phyloP scores from a whole-genome alignment of 2,797 vertebrate species.

The Microctenopoma steveboyesi region DNA sequence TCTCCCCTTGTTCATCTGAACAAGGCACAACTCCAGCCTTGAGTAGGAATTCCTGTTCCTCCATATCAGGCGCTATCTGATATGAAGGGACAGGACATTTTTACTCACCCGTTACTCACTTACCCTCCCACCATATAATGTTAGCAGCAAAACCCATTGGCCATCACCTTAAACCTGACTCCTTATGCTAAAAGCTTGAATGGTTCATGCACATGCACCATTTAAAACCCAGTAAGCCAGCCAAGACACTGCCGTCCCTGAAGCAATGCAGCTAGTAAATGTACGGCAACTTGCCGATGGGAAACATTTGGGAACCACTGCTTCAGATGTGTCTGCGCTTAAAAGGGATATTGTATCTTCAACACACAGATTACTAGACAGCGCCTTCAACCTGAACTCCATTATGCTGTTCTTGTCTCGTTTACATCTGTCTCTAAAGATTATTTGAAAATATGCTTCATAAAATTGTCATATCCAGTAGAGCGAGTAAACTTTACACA shows the following conservation, averaged over 20 bases:
- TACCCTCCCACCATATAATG: constrained; percentile 25
- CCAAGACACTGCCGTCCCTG: not conserved
- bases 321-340: constrained; percentile 2
- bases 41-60: constrained; percentile 61
- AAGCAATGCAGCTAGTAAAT: not conserved
- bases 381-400: constrained; percentile 1
- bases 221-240: constrained; percentile 4
- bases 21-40: constrained; percentile 48
- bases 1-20: constrained; percentile 30
- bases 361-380: constrained; percentile 6
- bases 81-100: too few relatives aligned
- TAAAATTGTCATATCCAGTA: not conserved
- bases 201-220: not conserved
- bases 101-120: not conserved
- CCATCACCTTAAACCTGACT: constrained; percentile 38
- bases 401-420: not conserved
- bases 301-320: not conserved
- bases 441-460: constrained; percentile 5
- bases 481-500: constrained; percentile 16
- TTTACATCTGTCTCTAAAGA: not conserved
- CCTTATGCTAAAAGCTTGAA: constrained; percentile 33
- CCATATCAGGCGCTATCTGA: constrained; percentile 21
- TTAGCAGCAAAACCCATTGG: constrained; percentile 44
- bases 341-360: not conserved
- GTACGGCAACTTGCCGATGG: not conserved